These are phyloP conservation scores for Ammodramus savannarum DNA, from an alignment of 2,113 vertebrate genomes.

Conservation along the genomic window DNA sequence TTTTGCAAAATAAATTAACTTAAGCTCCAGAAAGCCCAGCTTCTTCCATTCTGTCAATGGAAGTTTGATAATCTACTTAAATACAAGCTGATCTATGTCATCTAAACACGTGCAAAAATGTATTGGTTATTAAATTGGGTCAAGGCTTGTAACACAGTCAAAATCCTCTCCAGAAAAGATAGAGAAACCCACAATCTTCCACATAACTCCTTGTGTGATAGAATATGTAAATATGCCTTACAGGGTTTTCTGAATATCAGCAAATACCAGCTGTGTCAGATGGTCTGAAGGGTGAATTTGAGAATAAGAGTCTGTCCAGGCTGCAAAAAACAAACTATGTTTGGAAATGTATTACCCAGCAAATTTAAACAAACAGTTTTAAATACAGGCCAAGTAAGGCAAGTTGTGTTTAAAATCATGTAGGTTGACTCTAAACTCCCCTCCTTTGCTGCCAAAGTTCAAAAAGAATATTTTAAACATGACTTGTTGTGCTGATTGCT, in stretches of 20 bases:
- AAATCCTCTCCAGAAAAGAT: neutral
- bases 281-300: neutral
- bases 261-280: constrained; percentile 8
- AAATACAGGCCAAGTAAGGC: constrained; percentile 34
- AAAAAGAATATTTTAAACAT: neutral
- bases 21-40: neutral
- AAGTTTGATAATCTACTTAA: neutral
- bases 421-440: neutral
- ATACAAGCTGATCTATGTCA: neutral
- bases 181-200: neutral
- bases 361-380: constrained; percentile 47
- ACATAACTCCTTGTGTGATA: neutral
- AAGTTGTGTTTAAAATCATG: constrained; percentile 36
- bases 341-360: constrained; percentile 48
- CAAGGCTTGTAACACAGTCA: neutral
- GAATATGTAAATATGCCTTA: neutral
- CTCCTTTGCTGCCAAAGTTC: neutral
- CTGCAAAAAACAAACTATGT: constrained; percentile 53
- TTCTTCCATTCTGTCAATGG: neutral
- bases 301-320: constrained; percentile 24
- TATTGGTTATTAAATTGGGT: neutral
- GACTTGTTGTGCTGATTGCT: neutral
- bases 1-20: neutral
- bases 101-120: neutral
- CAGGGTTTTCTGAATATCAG: neutral